phyloP scores from a whole-genome alignment of 2,113 vertebrate species.

The Fregetta grallaria region DNA sequence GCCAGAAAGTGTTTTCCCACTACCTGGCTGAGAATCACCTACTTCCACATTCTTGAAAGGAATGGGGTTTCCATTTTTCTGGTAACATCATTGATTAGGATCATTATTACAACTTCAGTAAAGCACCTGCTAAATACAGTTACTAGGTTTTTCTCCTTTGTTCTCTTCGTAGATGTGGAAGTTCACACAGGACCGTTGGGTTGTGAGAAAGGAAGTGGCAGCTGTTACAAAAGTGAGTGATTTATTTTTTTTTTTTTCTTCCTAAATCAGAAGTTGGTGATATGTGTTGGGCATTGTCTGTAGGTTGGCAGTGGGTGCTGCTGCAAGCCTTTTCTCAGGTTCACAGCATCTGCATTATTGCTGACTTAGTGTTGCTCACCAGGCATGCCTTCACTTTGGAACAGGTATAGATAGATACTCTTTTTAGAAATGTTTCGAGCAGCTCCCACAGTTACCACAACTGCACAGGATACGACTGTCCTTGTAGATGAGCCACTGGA shows the following conservation, averaged over 20 bases:
- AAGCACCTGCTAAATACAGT: background rate
- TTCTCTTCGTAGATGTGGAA: constrained; percentile 89
- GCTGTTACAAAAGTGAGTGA: constrained; percentile 88
- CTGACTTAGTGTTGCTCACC: background rate
- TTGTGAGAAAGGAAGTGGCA: constrained; percentile 91
- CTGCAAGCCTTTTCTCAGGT: background rate
- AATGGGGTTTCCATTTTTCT: background rate
- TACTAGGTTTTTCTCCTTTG: background rate
- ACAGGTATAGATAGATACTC: background rate
- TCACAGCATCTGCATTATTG: background rate
- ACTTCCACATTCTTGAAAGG: background rate
- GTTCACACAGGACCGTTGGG: constrained; percentile 90
- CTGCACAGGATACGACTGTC: background rate
- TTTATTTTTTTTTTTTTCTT: background rate
- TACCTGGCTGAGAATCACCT: background rate
- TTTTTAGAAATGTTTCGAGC: background rate
- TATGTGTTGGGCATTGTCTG: background rate
- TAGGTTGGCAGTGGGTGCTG: background rate
- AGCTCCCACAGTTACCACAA: background rate
- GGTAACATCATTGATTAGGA: background rate
- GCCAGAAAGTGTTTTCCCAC: background rate
- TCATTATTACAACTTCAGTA: background rate
- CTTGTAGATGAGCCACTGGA: background rate
- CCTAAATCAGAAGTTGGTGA: background rate
- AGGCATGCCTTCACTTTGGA: background rate